Percentiles rank a stretch among this genome's conserved stretches.
These are phyloP conservation scores for Tetranychus piercei DNA, from an alignment of 2,888 invertebrate genomes.

Conservation along the genomic window DNA sequence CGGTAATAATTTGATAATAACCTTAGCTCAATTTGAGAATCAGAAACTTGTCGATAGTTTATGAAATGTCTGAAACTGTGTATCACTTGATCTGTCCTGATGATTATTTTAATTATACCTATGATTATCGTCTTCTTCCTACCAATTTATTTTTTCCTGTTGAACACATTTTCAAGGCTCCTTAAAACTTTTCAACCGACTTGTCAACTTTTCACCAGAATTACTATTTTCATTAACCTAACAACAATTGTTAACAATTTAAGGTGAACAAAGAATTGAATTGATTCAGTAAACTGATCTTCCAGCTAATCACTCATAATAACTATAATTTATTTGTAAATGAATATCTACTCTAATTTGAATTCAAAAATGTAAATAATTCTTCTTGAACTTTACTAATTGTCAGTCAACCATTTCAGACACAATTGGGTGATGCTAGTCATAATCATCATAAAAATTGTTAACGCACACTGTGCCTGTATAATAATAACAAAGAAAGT, in stretches of 20 bases:
- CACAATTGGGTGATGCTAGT: background rate
- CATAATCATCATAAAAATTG: background rate
- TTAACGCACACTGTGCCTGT: background rate
- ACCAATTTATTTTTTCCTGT: background rate
- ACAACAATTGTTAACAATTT: background rate
- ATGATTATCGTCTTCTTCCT: background rate
- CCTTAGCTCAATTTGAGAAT: too few relatives aligned
- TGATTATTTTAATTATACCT: too few relatives aligned
- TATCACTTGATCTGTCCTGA: too few relatives aligned
- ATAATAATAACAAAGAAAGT: background rate
- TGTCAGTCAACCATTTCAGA: background rate
- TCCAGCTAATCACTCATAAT: too few relatives aligned
- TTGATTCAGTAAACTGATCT: too few relatives aligned
- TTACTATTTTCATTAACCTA: background rate
- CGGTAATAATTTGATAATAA: too few relatives aligned
- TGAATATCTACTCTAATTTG: background rate
- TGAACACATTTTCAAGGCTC: background rate
- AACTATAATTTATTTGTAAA: too few relatives aligned
- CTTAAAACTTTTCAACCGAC: background rate
- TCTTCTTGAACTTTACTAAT: background rate
- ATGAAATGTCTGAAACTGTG: too few relatives aligned
- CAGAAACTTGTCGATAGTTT: too few relatives aligned
- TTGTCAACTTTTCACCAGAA: background rate
- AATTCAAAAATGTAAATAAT: background rate
- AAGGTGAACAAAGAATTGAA: background rate